Evolutionary conservation across 2,888 invertebrate genomes (phyloP), one percentile per base, ranked within the genome.

Genomic region (Erebia palarica): DNA sequence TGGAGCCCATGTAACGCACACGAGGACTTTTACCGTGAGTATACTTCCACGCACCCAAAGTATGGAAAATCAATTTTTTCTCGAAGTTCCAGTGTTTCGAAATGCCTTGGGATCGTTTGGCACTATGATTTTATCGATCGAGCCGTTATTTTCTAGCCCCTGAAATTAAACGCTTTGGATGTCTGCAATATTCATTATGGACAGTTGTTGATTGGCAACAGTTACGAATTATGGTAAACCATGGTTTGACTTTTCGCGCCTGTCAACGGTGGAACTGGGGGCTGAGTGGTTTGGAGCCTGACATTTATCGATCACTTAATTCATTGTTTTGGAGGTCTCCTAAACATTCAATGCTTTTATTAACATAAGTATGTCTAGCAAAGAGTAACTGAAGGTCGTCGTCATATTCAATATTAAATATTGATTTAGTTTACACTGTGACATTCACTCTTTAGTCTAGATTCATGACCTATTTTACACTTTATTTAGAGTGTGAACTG

Each of bases 1-100:
- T 78, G 80, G 82, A 79, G 83, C 88, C 82, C 89, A 90, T 92
- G 91, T 89, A 86, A 90, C 84, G 78, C 82, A 78, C 81, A 80
- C 77, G 79, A 81, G 81, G 79, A 82, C 77, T 77, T 78, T 76
- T 81, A 82, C 80, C 82, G 92, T 92, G 78, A 92, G 92, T 91
- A 86, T 81, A 55, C 59, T 59, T 71, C 68, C 73, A 75, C 76
- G 74, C 73, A 71, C 71, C 74, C 59, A 36, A 68, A 58, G 53
- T 64, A 61, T 61, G 58, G 57, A 74, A 75, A 75, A 75, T 76
- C 73, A 75, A 78, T 77, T 74, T 73, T 69, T 71, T 70, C 68
- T 64, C 75, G 55, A 13, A 55, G 69, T 67, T 71, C 69, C 53
- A 71, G 68, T 57, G 58, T 64, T 47, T 70, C 69, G 59, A 71